Evolutionary conservation across 2,797 vertebrate genomes (phyloP).

Genomic region (Decapterus maruadsi): DNA sequence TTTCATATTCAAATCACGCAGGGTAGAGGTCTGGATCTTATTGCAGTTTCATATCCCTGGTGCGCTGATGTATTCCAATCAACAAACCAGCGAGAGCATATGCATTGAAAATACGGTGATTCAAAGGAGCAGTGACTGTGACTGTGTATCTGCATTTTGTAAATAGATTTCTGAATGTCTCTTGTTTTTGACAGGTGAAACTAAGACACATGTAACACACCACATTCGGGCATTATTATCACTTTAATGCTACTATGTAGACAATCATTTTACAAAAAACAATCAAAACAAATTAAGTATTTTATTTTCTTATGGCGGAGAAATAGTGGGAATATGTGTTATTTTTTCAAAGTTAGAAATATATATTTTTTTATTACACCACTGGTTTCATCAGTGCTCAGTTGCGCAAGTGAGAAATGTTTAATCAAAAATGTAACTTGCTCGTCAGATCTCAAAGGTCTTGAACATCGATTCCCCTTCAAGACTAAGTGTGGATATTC

Average conservation of each 20-base stretch:
- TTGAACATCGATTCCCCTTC: slow-evolving; percentile 48
- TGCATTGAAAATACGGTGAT: slow-evolving; percentile 64
- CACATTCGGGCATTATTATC: background rate
- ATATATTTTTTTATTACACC: background rate
- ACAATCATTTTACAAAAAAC: slow-evolving; percentile 6
- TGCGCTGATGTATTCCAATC: slow-evolving; percentile 78
- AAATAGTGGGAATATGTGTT: background rate
- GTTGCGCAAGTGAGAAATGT: slow-evolving; percentile 47
- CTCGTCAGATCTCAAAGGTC: slow-evolving; percentile 53
- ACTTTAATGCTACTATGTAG: background rate
- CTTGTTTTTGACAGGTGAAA: slow-evolving; percentile 26
- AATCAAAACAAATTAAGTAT: background rate
- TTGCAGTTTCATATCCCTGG: slow-evolving; percentile 79
- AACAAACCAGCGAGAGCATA: slow-evolving; percentile 62
- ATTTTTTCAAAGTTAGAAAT: background rate
- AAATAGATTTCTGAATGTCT: slow-evolving; percentile 43
- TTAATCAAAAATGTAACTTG: slow-evolving; percentile 51
- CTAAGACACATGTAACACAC: background rate
- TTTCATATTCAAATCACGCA: slow-evolving; percentile 84
- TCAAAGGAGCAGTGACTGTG: slow-evolving; percentile 48
- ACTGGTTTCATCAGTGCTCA: slow-evolving; percentile 53
- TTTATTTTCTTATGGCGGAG: background rate
- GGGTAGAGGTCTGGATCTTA: slow-evolving; percentile 75
- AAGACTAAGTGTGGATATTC: slow-evolving; percentile 35
- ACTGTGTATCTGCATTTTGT: slow-evolving; percentile 19